phyloP scores from a whole-genome alignment of 2,113 vertebrate species.

The Oceanodroma tethys region DNA sequence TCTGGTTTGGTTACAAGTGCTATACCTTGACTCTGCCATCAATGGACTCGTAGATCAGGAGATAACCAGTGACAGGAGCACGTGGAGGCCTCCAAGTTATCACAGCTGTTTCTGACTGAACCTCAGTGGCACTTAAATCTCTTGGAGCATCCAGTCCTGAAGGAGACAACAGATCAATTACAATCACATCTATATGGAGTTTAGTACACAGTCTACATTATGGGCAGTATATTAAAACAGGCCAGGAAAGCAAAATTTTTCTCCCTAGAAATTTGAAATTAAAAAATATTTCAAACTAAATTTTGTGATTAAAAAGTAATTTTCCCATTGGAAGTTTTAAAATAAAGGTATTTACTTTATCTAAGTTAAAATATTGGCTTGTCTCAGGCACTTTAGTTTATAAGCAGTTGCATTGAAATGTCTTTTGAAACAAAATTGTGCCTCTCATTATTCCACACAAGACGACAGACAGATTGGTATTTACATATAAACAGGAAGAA shows the following conservation, averaged over 20 bases:
- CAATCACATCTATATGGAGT: background rate
- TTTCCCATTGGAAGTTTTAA: background rate
- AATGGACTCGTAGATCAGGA: conserved; percentile 86
- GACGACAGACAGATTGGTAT: background rate
- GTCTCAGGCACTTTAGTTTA: background rate
- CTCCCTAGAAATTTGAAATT: background rate
- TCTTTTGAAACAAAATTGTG: background rate
- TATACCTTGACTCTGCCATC: conserved; percentile 86
- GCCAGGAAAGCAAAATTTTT: background rate
- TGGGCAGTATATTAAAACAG: background rate
- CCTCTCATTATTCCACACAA: background rate
- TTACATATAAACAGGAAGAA: background rate
- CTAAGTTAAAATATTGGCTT: background rate
- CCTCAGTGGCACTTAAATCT: conserved; percentile 83
- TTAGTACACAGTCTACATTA: background rate
- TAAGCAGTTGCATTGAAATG: background rate
- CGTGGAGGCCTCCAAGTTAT: conserved; percentile 88
- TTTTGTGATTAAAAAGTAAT: background rate
- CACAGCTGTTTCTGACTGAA: conserved; percentile 88
- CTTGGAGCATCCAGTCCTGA: conserved; percentile 89
- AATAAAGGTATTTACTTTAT: background rate
- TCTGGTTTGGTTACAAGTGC: background rate
- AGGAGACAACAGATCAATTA: background rate
- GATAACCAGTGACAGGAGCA: conserved; percentile 87
- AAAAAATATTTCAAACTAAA: background rate